Conservation (phyloP, 2,797 vertebrate species). For the Intellagama lesueurii region DNA sequence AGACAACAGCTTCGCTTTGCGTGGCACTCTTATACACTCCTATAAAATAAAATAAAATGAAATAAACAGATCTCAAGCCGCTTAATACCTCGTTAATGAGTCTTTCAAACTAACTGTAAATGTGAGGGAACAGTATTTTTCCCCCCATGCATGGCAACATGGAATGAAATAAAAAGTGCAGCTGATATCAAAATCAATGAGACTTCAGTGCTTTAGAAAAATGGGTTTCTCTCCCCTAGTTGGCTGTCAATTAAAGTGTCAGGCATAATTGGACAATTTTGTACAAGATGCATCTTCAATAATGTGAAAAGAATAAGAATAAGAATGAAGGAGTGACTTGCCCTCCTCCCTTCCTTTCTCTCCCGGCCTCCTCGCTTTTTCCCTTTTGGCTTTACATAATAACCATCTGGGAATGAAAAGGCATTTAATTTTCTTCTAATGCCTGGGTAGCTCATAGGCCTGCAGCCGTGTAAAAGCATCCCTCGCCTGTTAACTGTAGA, state of each 20-base stretch:
- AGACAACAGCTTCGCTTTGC: conserved; percentile 57
- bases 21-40: conserved; percentile 56
- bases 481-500: conserved; percentile 43
- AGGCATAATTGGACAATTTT: conserved; percentile 70
- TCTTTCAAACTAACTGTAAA: conserved; percentile 63
- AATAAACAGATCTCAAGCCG: conserved; percentile 30
- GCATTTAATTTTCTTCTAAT: conserved; percentile 63
- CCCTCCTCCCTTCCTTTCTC: conserved; percentile 40
- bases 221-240: conserved; percentile 56
- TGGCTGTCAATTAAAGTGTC: conserved; percentile 71
- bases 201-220: conserved; percentile 61
- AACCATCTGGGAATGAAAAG: conserved; percentile 67
- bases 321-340: not conserved
- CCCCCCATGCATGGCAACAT: not conserved
- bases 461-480: conserved; percentile 22
- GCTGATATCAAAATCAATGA: conserved; percentile 70
- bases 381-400: conserved; percentile 66
- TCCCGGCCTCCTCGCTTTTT: conserved; percentile 33
- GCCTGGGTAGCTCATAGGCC: conserved; percentile 55
- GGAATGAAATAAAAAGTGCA: conserved; percentile 61
- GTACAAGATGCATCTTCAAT: conserved; percentile 63
- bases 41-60: conserved; percentile 40
- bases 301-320: conserved; percentile 49
- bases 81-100: conserved; percentile 68
- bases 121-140: too few relatives aligned